Base-by-base conservation (phyloP, 2,113 vertebrate genomes). In the Cranoglanis bouderius region DNA sequence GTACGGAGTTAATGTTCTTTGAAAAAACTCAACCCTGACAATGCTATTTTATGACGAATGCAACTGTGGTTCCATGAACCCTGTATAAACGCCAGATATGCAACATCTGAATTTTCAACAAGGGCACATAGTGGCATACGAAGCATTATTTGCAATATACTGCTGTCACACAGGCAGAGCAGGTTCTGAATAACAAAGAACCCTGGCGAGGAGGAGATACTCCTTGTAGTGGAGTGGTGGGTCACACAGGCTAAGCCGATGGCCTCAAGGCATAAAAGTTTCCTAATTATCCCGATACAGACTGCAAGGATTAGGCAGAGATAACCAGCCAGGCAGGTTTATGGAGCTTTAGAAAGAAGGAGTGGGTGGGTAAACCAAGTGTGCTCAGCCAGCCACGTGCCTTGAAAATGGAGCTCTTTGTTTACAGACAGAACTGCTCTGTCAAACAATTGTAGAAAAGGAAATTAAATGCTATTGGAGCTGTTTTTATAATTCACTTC, bases 321-420 rank as follows among this genome's bases (percentile, higher is more conserved):
- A n/a, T n/a, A n/a, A n/a, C n/a, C n/a, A n/a, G n/a, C n/a, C n/a
- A n/a, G n/a, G n/a, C n/a, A n/a, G n/a, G n/a, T n/a, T n/a, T 53
- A 53, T 32, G 29, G 29, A 51, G 29, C 32, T 32, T 81, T 13
- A 18, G 57, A 38, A 63, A 46, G 59, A 26, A 51, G 72, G 21
- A 61, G 55, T 40, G 53, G 16, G 55, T 40, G 53, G 16, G n/a
- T 2, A 65, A 65, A 26, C 51, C 1, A n/a, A 67, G 32, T 84
- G 82, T 67, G 61, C 87, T 75, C 29, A 85, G 49, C 19, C 12
- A 51, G 57, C 61, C 49, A 32, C 53, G 74, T 80, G 74, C 85
- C 21, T 10, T 70, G 24, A 55, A 85, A 80, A 74, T 53, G 80
- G 88, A 85, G 85, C 46, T 14, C 46, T 43, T 65, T 85, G 74